Conservation (phyloP, 2,113 vertebrate genomes). For the Daphoenositta chrysoptera region DNA sequence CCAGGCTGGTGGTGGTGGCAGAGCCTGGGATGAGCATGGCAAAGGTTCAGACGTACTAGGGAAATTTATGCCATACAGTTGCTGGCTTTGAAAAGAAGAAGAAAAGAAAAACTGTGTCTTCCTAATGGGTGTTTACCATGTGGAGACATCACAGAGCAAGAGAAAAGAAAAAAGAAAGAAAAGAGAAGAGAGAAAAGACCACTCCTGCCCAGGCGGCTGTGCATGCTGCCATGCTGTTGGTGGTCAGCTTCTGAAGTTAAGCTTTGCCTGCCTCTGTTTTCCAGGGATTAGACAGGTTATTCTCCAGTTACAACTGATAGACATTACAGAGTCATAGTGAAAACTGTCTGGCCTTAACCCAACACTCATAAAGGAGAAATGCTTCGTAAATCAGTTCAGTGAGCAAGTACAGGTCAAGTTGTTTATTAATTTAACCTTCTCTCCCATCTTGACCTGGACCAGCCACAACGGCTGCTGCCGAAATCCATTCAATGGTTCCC, state of each 20-base stretch:
- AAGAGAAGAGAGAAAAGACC: background rate
- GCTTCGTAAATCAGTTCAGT: slow-evolving; percentile 17
- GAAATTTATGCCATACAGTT: background rate
- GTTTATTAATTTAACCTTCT: slow-evolving; percentile 39
- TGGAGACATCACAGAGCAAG: background rate
- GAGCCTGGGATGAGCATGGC: background rate
- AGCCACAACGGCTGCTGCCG: fast-evolving
- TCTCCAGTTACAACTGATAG: background rate
- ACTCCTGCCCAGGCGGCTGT: background rate
- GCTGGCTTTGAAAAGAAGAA: background rate
- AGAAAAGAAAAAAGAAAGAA: background rate
- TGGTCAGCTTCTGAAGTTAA: background rate
- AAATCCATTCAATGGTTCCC: background rate
- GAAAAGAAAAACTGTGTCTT: background rate
- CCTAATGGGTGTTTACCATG: background rate
- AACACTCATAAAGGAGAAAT: slow-evolving; percentile 35
- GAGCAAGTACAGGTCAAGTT: slow-evolving; percentile 33
- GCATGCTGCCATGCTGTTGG: background rate
- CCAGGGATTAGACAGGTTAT: background rate
- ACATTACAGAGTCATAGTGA: background rate
- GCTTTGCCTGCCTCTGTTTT: background rate
- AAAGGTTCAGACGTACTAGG: background rate
- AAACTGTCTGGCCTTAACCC: background rate
- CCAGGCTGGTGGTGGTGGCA: background rate
- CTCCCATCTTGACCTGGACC: background rate